These are phyloP conservation scores for Lottia scabra DNA, from an alignment of 2,888 invertebrate genomes.

Conservation along the genomic window DNA sequence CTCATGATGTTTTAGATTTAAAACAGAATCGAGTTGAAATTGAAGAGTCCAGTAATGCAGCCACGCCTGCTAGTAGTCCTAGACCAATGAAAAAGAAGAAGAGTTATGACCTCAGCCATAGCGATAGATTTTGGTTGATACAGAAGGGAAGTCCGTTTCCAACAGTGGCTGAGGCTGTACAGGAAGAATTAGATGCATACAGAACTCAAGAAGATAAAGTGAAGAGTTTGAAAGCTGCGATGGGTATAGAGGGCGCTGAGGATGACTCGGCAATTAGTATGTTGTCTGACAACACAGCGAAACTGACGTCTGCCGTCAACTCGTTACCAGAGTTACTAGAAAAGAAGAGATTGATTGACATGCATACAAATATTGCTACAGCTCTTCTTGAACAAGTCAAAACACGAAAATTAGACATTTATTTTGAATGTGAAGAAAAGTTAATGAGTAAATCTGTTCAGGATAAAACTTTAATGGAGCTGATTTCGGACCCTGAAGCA, in stretches of 20 bases:
- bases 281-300: conserved; percentile 76
- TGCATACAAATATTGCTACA: conserved; percentile 98
- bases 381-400: conserved; percentile 73
- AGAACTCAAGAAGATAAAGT: conserved; percentile 95
- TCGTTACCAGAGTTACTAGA: conserved; percentile 96
- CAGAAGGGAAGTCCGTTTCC: conserved; percentile 85
- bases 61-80: conserved; percentile 58
- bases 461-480: conserved; percentile 88
- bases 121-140: conserved; percentile 91
- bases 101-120: conserved; percentile 89
- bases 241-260: conserved; percentile 89
- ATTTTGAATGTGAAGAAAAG: conserved; percentile 98
- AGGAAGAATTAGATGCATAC: conserved; percentile 96
- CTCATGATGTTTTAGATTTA: conserved; percentile 95
- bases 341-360: conserved; percentile 96
- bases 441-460: conserved; percentile 80
- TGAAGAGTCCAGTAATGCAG: conserved; percentile 73
- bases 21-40: conserved; percentile 87
- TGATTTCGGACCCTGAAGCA: conserved; percentile 86
- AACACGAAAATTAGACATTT: conserved; percentile 91
- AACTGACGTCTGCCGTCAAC: conserved; percentile 90
- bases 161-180: conserved; percentile 95
- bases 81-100: conserved; percentile 77
- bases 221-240: conserved; percentile 90
- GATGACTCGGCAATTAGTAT: conserved; percentile 80